phyloP scores from a whole-genome alignment of 2,888 invertebrate species.

The Schizotus pectinicornis region DNA sequence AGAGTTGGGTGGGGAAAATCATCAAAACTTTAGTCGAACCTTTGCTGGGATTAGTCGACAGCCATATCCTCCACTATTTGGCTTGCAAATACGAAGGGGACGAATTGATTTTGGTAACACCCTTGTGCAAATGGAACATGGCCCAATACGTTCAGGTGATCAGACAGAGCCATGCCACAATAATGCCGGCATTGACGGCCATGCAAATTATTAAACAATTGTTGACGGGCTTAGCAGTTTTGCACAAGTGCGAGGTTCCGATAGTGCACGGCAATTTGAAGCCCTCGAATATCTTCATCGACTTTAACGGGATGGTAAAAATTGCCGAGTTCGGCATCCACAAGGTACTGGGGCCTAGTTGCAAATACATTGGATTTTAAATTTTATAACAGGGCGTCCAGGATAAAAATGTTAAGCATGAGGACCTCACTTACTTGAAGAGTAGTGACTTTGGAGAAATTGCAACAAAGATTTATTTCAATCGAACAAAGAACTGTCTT shows the following conservation, averaged over 20 bases:
- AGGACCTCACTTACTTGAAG: too few relatives aligned
- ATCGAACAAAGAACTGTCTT: too few relatives aligned
- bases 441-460: too few relatives aligned
- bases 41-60: conserved; percentile 46
- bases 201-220: conserved; percentile 47
- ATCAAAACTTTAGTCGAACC: conserved; percentile 47
- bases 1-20: conserved; percentile 41
- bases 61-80: conserved; percentile 49
- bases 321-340: conserved; percentile 58
- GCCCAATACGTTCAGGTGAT: conserved; percentile 52
- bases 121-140: conserved; percentile 56
- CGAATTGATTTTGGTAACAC: conserved; percentile 51
- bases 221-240: conserved; percentile 48
- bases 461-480: too few relatives aligned
- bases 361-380: conserved; percentile 1
- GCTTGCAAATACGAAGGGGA: conserved; percentile 49
- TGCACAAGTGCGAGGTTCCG: conserved; percentile 51
- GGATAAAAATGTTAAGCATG: too few relatives aligned
- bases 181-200: conserved; percentile 38
- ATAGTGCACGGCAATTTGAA: conserved; percentile 59
- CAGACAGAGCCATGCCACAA: conserved; percentile 40
- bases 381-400: too few relatives aligned
- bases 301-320: conserved; percentile 52
- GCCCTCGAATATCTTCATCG: conserved; percentile 58
- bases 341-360: conserved; percentile 41